A percentile compares a stretch with the other conserved stretches of the same genome.
These are phyloP conservation scores for Labia minor DNA, from an alignment of 2,888 invertebrate genomes.

Conservation along the genomic window DNA sequence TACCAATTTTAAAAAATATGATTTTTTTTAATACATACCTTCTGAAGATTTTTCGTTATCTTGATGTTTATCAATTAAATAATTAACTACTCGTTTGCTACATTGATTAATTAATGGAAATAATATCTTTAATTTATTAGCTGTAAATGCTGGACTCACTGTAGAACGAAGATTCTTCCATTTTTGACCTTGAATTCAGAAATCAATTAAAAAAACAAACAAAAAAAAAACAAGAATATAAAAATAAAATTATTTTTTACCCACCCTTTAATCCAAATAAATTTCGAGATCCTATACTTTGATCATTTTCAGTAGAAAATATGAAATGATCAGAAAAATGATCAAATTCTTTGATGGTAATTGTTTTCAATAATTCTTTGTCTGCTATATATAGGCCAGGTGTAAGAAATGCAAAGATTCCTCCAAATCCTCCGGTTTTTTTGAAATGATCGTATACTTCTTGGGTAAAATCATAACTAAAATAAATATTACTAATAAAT, in stretches of 20 bases:
- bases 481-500: not conserved
- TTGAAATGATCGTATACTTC: not conserved
- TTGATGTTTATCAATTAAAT: slow-evolving; percentile 18
- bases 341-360: slow-evolving; percentile 21
- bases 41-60: not conserved
- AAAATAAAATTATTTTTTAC: too few relatives aligned
- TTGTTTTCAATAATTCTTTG: slow-evolving; percentile 15
- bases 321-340: slow-evolving; percentile 17
- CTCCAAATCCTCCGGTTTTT: not conserved
- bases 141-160: slow-evolving; percentile 24
- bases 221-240: too few relatives aligned
- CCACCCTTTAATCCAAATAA: slow-evolving; percentile 19
- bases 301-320: slow-evolving; percentile 15
- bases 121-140: slow-evolving; percentile 23
- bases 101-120: slow-evolving; percentile 20
- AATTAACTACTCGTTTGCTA: slow-evolving; percentile 18
- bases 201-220: too few relatives aligned
- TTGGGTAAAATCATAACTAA: not conserved
- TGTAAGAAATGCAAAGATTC: slow-evolving; percentile 3
- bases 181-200: slow-evolving; percentile 20
- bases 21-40: too few relatives aligned
- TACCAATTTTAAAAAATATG: too few relatives aligned
- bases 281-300: slow-evolving; percentile 14
- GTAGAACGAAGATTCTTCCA: slow-evolving; percentile 23
- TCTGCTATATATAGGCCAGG: slow-evolving; percentile 16